Evolutionary conservation across 2,113 vertebrate species (phyloP).

Genomic region (Ophthalmolycus amberensis): DNA sequence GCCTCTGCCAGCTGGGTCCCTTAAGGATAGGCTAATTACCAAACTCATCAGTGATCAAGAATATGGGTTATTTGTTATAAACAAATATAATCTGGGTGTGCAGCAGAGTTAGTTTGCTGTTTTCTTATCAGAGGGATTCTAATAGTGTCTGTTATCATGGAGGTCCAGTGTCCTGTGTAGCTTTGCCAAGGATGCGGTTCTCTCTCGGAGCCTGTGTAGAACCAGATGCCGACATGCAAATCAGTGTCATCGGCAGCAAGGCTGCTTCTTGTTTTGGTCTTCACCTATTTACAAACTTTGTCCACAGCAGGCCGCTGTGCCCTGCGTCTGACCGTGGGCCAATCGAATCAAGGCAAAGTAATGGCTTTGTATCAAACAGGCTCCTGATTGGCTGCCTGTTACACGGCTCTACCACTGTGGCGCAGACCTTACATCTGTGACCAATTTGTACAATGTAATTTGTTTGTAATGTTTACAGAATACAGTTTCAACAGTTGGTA

Average conservation of each 20-base stretch:
- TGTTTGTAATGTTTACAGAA: background rate
- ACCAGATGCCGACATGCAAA: background rate
- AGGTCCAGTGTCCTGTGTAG: background rate
- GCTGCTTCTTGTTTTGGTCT: background rate
- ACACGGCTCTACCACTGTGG: background rate
- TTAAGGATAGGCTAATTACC: slow-evolving; percentile 10
- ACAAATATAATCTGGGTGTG: background rate
- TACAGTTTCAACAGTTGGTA: background rate
- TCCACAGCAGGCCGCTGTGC: background rate
- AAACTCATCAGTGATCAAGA: slow-evolving; percentile 28
- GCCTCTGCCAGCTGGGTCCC: background rate
- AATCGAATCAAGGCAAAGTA: background rate
- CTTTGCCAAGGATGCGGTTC: no score
- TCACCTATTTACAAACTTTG: background rate
- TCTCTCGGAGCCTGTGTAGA: background rate
- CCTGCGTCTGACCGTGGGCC: background rate
- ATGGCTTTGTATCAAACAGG: background rate
- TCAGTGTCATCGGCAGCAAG: background rate
- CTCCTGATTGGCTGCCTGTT: slow-evolving; percentile 5
- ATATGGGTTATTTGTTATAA: background rate
- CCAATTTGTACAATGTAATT: background rate
- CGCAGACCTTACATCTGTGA: background rate
- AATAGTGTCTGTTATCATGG: background rate
- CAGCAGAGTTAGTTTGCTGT: background rate
- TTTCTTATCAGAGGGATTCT: background rate